phyloP scores from a whole-genome alignment of 2,113 vertebrate genomes.

The Lophius piscatorius region DNA sequence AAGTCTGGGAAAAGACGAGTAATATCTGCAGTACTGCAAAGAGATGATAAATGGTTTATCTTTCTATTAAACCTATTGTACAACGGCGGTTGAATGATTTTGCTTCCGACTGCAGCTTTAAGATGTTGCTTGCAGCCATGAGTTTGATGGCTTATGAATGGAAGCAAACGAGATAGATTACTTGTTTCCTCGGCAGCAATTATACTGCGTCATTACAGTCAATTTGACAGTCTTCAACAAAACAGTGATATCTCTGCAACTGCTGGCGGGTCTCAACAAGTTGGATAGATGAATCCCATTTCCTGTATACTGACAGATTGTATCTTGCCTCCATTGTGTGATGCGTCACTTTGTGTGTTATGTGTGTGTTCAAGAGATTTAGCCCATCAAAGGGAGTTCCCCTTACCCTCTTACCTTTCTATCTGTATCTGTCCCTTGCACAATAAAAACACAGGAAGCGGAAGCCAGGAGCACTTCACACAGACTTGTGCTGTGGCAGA shows the following conservation, averaged over 20 bases:
- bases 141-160: slow-evolving; percentile 5
- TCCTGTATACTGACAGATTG: slow-evolving; percentile 37
- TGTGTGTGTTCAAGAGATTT: slow-evolving; percentile 30
- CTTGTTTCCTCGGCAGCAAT: slow-evolving; percentile 44
- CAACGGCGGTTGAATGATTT: background rate
- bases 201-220: slow-evolving; percentile 49
- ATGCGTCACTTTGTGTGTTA: background rate
- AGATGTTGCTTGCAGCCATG: background rate
- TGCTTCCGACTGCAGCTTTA: background rate
- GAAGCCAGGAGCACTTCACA: slow-evolving; percentile 70
- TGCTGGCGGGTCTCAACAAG: slow-evolving; percentile 17
- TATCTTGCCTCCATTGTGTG: slow-evolving; percentile 23
- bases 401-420: slow-evolving; percentile 4
- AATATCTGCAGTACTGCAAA: too few species aligned
- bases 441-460: slow-evolving; percentile 72
- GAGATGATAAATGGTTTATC: too few species aligned
- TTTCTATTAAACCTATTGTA: too few species aligned
- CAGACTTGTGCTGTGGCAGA: slow-evolving; percentile 64
- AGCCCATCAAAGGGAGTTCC: slow-evolving; percentile 46
- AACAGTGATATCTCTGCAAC: slow-evolving; percentile 35
- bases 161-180: slow-evolving; percentile 13
- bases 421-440: slow-evolving; percentile 53
- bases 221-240: slow-evolving; percentile 37
- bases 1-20: too few species aligned
- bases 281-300: slow-evolving; percentile 48